Conservation (phyloP, 2,888 invertebrate genomes). For the Melanargia galathea region DNA sequence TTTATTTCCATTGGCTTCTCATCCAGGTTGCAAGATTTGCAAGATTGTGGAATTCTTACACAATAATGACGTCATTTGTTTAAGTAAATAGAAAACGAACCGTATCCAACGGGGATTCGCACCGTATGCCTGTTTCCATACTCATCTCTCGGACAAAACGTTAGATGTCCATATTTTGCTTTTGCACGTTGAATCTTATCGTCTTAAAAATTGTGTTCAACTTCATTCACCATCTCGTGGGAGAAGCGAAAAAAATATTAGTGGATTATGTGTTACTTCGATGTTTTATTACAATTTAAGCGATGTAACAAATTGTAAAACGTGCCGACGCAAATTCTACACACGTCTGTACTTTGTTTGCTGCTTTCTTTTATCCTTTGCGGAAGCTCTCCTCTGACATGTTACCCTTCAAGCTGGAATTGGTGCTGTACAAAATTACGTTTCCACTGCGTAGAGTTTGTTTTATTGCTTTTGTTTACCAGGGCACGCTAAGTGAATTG, state of each 20-base stretch:
- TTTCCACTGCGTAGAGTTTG: conserved; percentile 39
- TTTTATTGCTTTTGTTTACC: conserved; percentile 42
- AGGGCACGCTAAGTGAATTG: conserved; percentile 31
- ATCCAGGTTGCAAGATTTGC: conserved; percentile 33
- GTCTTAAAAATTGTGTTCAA: conserved; percentile 35
- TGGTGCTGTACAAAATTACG: conserved; percentile 39
- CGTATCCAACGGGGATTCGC: conserved; percentile 72
- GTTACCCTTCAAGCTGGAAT: conserved; percentile 47
- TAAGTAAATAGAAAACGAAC: conserved; percentile 77
- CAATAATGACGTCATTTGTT: conserved; percentile 73
- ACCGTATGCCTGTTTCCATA: conserved; percentile 72
- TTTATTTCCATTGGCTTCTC: conserved; percentile 31
- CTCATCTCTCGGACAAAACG: conserved; percentile 50
- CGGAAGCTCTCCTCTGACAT: conserved; percentile 58
- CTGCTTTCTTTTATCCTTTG: conserved; percentile 63
- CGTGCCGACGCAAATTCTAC: conserved; percentile 70
- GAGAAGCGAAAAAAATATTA: conserved; percentile 48
- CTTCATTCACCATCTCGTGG: conserved; percentile 32
- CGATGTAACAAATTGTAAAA: conserved; percentile 79
- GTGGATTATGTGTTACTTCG: conserved; percentile 64
- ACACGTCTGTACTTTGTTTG: conserved; percentile 72
- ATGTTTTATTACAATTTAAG: conserved; percentile 79
- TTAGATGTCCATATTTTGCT: conserved; percentile 37
- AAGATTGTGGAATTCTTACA: conserved; percentile 57
- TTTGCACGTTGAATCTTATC: conserved; percentile 20